Percentiles rank a stretch among this genome's conserved stretches.
These are phyloP conservation scores for Metopolophium dirhodum DNA, from an alignment of 1,140 invertebrate genomes.

Conservation along the genomic window DNA sequence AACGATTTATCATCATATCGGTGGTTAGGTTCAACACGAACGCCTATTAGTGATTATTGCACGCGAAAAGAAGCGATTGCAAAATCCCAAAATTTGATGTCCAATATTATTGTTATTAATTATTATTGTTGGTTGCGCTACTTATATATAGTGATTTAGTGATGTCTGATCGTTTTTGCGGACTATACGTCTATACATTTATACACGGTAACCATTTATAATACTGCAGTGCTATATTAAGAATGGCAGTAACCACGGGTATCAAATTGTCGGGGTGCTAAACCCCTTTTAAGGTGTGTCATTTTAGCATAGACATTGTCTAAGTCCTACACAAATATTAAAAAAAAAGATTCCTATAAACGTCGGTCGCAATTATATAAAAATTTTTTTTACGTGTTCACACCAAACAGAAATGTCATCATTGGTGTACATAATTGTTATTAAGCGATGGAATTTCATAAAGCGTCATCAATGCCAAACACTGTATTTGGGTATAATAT, in stretches of 20 bases:
- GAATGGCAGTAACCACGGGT: background rate
- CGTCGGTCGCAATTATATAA: background rate
- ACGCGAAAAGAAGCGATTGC: background rate
- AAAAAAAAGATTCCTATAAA: background rate
- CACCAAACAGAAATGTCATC: background rate
- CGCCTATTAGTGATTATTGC: background rate
- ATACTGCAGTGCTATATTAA: background rate
- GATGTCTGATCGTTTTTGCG: background rate
- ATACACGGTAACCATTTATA: background rate
- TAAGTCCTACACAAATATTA: background rate
- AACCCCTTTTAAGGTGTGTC: background rate
- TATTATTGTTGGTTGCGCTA: background rate
- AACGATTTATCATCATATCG: background rate
- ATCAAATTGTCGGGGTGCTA: background rate
- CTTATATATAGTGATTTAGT: background rate
- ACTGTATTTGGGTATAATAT: background rate
- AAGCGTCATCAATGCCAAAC: slow-evolving; percentile 10
- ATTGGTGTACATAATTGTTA: background rate
- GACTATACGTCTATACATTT: background rate
- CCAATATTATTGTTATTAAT: background rate
- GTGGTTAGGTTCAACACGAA: background rate
- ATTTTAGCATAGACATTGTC: background rate
- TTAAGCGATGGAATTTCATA: background rate
- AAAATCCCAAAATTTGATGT: background rate
- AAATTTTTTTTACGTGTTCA: background rate